Conservation (phyloP, 2,797 vertebrate genomes). For the Notamacropus eugenii region DNA sequence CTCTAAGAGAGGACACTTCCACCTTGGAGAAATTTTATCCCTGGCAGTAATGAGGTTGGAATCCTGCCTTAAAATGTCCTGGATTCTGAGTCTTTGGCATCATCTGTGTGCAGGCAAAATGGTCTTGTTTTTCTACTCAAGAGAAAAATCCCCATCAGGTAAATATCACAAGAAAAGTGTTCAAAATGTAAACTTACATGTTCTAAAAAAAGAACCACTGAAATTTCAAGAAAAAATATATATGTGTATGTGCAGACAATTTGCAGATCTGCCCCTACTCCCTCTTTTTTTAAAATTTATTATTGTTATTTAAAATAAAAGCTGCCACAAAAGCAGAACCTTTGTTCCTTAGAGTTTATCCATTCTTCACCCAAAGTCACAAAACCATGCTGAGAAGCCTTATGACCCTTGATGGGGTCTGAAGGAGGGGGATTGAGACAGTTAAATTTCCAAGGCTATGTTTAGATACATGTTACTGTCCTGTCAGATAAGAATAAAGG, state of each 20-base stretch:
- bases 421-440: not conserved
- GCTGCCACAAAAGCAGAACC: not conserved
- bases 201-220: constrained; percentile 68
- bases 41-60: constrained; percentile 82
- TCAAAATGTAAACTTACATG: constrained; percentile 57
- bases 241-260: constrained; percentile 27
- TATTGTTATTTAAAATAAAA: not conserved
- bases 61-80: constrained; percentile 81
- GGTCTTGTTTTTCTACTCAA: constrained; percentile 77
- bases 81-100: constrained; percentile 82
- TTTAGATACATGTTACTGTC: accelerated
- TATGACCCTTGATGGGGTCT: not conserved
- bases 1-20: constrained; percentile 80
- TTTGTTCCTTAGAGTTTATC: constrained; percentile 24
- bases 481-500: not conserved
- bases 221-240: constrained; percentile 54
- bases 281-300: not conserved
- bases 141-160: constrained; percentile 73
- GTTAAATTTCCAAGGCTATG: accelerated
- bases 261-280: constrained; percentile 10
- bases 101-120: constrained; percentile 71
- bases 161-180: constrained; percentile 63
- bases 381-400: not conserved
- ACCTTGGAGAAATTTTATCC: constrained; percentile 84
- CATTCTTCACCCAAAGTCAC: constrained; percentile 4